Evolutionary conservation across 2,113 vertebrate species (phyloP), one percentile per base, ranked within the genome.

Genomic region (Tachuris rubrigastra): DNA sequence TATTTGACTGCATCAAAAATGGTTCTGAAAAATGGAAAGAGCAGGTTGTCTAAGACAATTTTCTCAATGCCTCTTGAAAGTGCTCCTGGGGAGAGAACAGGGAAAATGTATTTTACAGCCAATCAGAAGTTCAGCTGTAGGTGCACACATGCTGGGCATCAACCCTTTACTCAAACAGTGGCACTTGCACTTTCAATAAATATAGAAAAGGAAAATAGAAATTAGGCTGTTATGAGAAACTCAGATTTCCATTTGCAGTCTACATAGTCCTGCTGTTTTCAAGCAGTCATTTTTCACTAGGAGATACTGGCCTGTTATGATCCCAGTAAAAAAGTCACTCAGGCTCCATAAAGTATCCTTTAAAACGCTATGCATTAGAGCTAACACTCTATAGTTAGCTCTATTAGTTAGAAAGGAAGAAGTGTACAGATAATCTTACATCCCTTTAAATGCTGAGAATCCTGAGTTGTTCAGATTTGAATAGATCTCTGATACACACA

Each of bases 41-140:
- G 16, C 46, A 88, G 59, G 63, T 77, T 96, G 71, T 85, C 72
- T 88, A 50, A 90, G 46, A 49, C 14, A 74, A 71, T 92, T 88
- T 94, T 76, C 67, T 92, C 67, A 71, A 71, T 47, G 39, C 30
- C 46, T 77, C 85, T 94, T 86, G 63, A 92, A 90, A 88, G 23
- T 80, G 41, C 41, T 90, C 23, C 58, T 90, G 63, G n/a, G 39
- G 63, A 74, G 18, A 82, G 4, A 77, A 41, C 10, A 72, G 6
- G n/a, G 37, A 68, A 93, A 92, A 85, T 73, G 8, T 55, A 46
- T 78, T 91, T 94, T 62, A 83, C 44, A 87, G 28, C 66, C 52
- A 82, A 85, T 87, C 87, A 91, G 53, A 94, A 95, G 75, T 90
- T 94, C 71, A 82, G 58, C 58, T 82, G 24, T 60, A 87, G 59